Evolutionary conservation across 2,113 vertebrate species (phyloP).

Genomic region (Sardina pilchardus): DNA sequence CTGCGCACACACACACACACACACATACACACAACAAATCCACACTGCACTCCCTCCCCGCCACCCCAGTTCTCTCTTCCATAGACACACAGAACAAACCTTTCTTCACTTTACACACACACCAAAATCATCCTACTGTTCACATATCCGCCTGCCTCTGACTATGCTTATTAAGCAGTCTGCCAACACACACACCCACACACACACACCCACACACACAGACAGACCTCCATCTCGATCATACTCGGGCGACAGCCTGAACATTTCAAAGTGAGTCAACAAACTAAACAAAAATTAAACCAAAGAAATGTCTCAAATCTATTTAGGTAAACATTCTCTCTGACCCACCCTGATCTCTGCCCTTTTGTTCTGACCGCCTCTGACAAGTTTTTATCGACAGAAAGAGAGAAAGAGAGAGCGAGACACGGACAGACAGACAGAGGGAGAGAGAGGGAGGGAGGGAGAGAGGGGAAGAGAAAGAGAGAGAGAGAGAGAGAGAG

Average conservation of each 20-base stretch:
- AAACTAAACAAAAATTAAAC: no score
- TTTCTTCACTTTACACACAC: background rate
- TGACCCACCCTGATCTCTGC: background rate
- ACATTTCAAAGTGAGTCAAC: no score
- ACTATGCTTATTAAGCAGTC: no score
- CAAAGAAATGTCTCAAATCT: background rate
- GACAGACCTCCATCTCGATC: background rate
- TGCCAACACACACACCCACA: constrained; percentile 5
- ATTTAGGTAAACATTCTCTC: background rate
- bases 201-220: constrained; percentile 21
- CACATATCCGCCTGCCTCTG: background rate
- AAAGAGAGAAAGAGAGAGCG: background rate
- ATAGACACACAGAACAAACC: background rate
- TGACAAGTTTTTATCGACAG: background rate
- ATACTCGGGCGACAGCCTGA: no score
- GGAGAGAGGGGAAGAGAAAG: background rate
- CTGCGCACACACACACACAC: background rate
- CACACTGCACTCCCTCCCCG: background rate
- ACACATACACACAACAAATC: background rate
- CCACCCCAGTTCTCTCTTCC: background rate
- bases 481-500: background rate
- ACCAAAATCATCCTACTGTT: background rate
- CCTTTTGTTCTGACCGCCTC: background rate
- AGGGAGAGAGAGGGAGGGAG: background rate
- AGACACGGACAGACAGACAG: background rate